Evolutionary conservation across 2,888 invertebrate species (phyloP).

Genomic region (Eristalinus sepulchralis): DNA sequence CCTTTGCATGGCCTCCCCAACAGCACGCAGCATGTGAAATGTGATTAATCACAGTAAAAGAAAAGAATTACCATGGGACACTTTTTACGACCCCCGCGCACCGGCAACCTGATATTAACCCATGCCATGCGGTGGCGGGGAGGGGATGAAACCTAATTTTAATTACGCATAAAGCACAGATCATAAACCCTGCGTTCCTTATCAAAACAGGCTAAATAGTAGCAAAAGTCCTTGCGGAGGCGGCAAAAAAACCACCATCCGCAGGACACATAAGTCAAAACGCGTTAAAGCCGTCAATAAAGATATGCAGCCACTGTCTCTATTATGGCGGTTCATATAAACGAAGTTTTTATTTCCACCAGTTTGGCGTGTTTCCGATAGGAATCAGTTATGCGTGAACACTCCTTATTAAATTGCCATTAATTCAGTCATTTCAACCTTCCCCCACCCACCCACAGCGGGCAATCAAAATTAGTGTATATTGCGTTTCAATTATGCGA

Average conservation of each 20-base stretch:
- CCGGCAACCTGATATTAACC: neutral
- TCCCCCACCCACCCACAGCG: neutral
- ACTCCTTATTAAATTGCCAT: constrained; percentile 68
- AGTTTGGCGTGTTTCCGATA: constrained; percentile 45
- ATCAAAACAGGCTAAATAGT: neutral
- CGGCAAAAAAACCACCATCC: neutral
- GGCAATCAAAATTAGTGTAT: constrained; percentile 66
- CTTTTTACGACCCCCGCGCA: constrained; percentile 6
- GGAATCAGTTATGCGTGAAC: constrained; percentile 60
- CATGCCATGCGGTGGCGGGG: neutral
- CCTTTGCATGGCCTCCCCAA: neutral
- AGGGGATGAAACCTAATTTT: constrained; percentile 32
- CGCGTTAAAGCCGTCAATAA: constrained; percentile 65
- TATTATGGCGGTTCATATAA: constrained; percentile 39
- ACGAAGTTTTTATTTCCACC: constrained; percentile 17
- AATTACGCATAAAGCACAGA: constrained; percentile 57
- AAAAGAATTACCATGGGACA: constrained; percentile 19
- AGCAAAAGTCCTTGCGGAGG: neutral
- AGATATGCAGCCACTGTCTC: constrained; percentile 55
- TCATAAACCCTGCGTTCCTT: constrained; percentile 29
- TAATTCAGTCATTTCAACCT: constrained; percentile 62
- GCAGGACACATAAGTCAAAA: constrained; percentile 41
- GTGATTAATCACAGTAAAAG: constrained; percentile 37
- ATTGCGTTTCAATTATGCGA: constrained; percentile 64
- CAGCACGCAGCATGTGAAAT: constrained; percentile 10